These are phyloP conservation scores for Plumapathes pennacea DNA, from an alignment of 92 coral and sea anemone genomes.

Conservation along the genomic window DNA sequence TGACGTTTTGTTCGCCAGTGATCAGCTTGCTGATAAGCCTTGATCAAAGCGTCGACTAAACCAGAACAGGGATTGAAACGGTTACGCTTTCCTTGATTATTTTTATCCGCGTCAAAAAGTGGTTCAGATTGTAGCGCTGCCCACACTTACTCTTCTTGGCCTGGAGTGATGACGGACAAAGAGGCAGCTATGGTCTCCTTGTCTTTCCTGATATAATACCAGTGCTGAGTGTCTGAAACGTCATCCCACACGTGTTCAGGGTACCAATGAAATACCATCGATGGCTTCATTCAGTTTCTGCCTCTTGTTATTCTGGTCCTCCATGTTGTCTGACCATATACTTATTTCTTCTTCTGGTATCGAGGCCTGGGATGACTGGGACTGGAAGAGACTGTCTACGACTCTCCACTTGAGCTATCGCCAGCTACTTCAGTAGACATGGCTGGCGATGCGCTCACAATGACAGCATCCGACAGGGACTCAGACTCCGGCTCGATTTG, in stretches of 20 bases:
- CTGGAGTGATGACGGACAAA: slow-evolving; percentile 42
- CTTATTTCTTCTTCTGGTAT: slow-evolving; percentile 55
- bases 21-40: slow-evolving; percentile 34
- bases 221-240: slow-evolving; percentile 42
- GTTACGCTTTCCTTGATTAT: slow-evolving; percentile 22
- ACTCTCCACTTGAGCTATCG: slow-evolving; percentile 2
- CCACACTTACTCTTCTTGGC: slow-evolving; percentile 41
- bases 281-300: slow-evolving; percentile 42
- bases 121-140: slow-evolving; percentile 13
- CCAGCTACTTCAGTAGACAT: background rate
- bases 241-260: slow-evolving; percentile 39
- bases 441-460: slow-evolving; percentile 7
- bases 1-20: slow-evolving; percentile 41
- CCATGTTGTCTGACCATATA: slow-evolving; percentile 39
- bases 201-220: slow-evolving; percentile 39
- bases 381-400: slow-evolving; percentile 18
- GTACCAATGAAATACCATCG: slow-evolving; percentile 19
- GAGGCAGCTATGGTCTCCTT: slow-evolving; percentile 32
- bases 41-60: slow-evolving; percentile 14
- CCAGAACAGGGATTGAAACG: slow-evolving; percentile 20
- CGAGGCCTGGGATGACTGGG: slow-evolving; percentile 34
- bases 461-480: too few species aligned
- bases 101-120: slow-evolving; percentile 13
- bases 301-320: slow-evolving; percentile 35
- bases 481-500: too few species aligned